A percentile compares a stretch with the other conserved stretches of the same genome.
Conservation (phyloP, 1,140 invertebrate species). For the Cyrtorhinus lividipennis region DNA sequence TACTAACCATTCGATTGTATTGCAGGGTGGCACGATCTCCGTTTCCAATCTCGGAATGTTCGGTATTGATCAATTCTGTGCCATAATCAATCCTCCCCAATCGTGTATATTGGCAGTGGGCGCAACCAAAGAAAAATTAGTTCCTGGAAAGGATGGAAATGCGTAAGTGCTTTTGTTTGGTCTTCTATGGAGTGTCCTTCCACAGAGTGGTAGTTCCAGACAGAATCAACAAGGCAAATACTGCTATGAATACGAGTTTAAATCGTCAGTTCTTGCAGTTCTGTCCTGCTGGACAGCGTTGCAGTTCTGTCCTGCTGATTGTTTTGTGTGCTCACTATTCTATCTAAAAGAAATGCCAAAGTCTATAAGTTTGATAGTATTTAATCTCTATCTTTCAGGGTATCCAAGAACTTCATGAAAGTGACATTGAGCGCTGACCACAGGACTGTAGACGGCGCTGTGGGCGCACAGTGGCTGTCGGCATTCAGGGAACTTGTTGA, state of each 20-base stretch:
- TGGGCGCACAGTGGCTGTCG: slow-evolving; percentile 75
- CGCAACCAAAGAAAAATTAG: slow-evolving; percentile 45
- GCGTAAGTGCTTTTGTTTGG: too few relatives aligned
- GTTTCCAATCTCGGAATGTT: slow-evolving; percentile 99
- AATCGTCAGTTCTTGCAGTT: too few relatives aligned
- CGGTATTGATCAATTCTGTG: slow-evolving; percentile 71
- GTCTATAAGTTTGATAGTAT: too few relatives aligned
- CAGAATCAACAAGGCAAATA: too few relatives aligned
- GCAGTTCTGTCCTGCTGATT: too few relatives aligned
- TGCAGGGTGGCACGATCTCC: slow-evolving; percentile 68
- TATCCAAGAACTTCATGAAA: slow-evolving; percentile 43
- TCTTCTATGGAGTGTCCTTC: too few relatives aligned
- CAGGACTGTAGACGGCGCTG: slow-evolving; percentile 69
- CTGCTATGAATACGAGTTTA: too few relatives aligned
- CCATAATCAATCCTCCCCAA: slow-evolving; percentile 85
- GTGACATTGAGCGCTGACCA: slow-evolving; percentile 85
- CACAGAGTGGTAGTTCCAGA: too few relatives aligned
- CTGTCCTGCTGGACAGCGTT: too few relatives aligned
- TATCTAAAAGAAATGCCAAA: background rate
- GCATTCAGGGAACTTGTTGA: slow-evolving; percentile 67
- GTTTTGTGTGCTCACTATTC: too few relatives aligned
- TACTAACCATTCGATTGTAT: too few relatives aligned
- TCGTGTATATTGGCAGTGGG: slow-evolving; percentile 78
- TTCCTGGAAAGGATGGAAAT: slow-evolving; percentile 29
- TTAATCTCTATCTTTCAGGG: slow-evolving; percentile 20